These are phyloP conservation scores for Cichladusa arquata DNA, from an alignment of 2,113 vertebrate species.

Conservation along the genomic window DNA sequence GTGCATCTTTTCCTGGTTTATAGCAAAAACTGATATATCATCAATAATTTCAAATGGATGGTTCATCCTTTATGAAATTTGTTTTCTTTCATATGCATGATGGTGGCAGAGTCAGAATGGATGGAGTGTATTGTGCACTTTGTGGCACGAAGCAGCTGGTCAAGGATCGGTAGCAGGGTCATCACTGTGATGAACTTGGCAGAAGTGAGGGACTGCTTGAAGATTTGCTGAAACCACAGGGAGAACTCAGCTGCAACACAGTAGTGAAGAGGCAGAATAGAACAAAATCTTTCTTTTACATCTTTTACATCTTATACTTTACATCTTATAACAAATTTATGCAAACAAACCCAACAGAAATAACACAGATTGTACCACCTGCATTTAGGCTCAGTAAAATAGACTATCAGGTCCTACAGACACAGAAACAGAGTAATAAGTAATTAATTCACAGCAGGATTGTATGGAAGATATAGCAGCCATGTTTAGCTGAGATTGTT, in stretches of 20 bases:
- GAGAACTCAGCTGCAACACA: background rate
- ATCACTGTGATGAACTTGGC: background rate
- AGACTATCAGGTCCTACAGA: background rate
- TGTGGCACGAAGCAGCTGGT: background rate
- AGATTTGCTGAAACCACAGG: background rate
- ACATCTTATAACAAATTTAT: background rate
- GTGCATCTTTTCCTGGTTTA: background rate
- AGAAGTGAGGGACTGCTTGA: background rate
- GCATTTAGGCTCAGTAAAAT: background rate
- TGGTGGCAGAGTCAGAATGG: background rate
- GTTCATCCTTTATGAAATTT: background rate
- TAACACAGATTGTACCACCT: background rate
- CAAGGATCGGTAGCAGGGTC: background rate
- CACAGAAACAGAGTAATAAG: background rate
- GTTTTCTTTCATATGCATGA: background rate
- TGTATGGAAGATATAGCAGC: background rate
- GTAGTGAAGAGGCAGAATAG: background rate
- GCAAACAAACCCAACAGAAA: background rate
- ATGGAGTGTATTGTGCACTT: accelerated
- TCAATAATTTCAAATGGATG: background rate
- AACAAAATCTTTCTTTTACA: background rate
- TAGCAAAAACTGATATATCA: background rate
- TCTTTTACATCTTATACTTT: background rate
- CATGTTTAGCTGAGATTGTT: background rate
- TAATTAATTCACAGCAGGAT: background rate